These are phyloP conservation scores for Serranus cabrilla DNA, from an alignment of 2,797 vertebrate genomes.

Conservation along the genomic window DNA sequence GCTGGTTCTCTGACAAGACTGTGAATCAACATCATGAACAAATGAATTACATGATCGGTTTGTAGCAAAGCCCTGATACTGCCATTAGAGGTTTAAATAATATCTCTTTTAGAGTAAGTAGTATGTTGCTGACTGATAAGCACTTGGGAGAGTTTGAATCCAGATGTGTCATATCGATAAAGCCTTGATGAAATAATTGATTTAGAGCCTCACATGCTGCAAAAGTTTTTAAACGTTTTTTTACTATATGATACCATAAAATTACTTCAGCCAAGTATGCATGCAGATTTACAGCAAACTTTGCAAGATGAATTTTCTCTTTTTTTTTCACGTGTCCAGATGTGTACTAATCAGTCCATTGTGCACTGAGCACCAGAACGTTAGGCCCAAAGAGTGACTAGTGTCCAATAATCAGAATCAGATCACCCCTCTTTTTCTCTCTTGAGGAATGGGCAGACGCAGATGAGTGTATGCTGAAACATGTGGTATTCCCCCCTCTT, in stretches of 20 bases:
- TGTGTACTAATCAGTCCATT: constrained; percentile 76
- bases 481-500: constrained; percentile 49
- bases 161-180: constrained; percentile 24
- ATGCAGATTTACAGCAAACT: constrained; percentile 59
- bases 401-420: constrained; percentile 67
- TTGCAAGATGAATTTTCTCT: constrained; percentile 47
- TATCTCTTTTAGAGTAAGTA: neutral
- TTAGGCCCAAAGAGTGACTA: constrained; percentile 48
- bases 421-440: constrained; percentile 49
- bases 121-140: constrained; percentile 3
- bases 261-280: constrained; percentile 38
- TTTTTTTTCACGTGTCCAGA: constrained; percentile 68
- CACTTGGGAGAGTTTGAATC: constrained; percentile 12
- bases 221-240: constrained; percentile 14
- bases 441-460: constrained; percentile 44
- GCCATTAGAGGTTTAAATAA: neutral
- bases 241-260: constrained; percentile 43
- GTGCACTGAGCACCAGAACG: constrained; percentile 58
- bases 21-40: constrained; percentile 49
- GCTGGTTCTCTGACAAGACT: constrained; percentile 45
- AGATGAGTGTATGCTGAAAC: constrained; percentile 54
- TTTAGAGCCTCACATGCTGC: neutral
- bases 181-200: constrained; percentile 22
- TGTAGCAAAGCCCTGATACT: constrained; percentile 25
- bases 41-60: constrained; percentile 44